These are phyloP conservation scores for Ormyrus labotus DNA, from an alignment of 2,888 invertebrate genomes.

Conservation along the genomic window DNA sequence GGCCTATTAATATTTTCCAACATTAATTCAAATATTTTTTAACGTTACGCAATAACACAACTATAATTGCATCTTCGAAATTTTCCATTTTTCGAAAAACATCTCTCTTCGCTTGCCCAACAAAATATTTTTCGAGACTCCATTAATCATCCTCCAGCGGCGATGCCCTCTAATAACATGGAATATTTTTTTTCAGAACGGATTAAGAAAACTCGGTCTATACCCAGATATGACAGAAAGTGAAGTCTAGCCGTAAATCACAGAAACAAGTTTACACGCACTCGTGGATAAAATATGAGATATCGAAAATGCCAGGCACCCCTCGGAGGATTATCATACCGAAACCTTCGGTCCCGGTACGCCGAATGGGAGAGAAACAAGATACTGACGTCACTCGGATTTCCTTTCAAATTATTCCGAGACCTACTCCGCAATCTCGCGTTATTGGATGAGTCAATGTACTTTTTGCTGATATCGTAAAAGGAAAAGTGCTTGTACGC, in stretches of 20 bases:
- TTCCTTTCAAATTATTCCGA: slow-evolving; percentile 4
- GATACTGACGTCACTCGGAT: slow-evolving; percentile 28
- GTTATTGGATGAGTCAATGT: slow-evolving; percentile 12
- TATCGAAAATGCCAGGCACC: slow-evolving; percentile 44
- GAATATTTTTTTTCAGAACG: slow-evolving; percentile 36
- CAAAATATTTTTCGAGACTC: too few relatives aligned
- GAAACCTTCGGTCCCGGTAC: slow-evolving; percentile 27
- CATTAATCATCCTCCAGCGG: too few relatives aligned
- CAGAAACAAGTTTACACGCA: slow-evolving; percentile 45
- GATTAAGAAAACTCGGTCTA: slow-evolving; percentile 23
- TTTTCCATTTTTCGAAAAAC: too few relatives aligned
- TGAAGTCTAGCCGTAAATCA: slow-evolving; percentile 48
- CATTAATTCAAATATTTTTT: too few relatives aligned
- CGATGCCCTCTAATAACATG: not conserved
- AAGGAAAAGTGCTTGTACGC: too few relatives aligned
- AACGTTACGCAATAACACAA: too few relatives aligned
- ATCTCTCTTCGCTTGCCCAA: too few relatives aligned
- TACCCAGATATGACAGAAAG: slow-evolving; percentile 13
- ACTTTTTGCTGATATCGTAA: too few relatives aligned
- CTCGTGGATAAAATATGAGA: slow-evolving; percentile 45
- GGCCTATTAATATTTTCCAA: too few relatives aligned
- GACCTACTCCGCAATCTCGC: slow-evolving; percentile 25
- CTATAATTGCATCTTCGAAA: too few relatives aligned
- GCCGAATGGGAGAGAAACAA: slow-evolving; percentile 22
- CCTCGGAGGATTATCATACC: slow-evolving; percentile 44